Base-by-base conservation (phyloP, 1,140 invertebrate genomes). In the Magallana ariakensis region DNA sequence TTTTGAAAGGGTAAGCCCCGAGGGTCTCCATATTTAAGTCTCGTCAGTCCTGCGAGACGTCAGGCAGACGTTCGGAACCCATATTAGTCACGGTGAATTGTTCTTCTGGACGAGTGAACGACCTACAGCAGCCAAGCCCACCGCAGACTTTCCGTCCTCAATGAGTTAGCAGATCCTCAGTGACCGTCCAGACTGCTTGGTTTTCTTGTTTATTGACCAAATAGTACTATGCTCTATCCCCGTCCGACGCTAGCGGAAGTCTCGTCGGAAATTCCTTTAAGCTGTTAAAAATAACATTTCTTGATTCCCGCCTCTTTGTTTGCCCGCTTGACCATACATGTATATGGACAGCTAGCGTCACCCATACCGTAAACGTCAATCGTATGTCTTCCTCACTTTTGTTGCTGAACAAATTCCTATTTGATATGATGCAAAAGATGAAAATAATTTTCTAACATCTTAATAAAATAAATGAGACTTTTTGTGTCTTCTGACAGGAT, bases 11-110 rank as follows among this genome's bases (percentile, higher is more conserved):
- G 19, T 62, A n/a, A 46, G 22, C 66, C 66, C 26, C 66, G 66
- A 75, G 66, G 66, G 13, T 26, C 22, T 75, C 66, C 66, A 19
- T 26, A 75, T 22, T 26, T 26, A 33, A 75, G 66, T 75, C 66
- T 75, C 66, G 66, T 75, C 22, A 75, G 66, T 75, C 66, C 66
- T 26, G 66, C 66, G 66, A 75, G 66, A 75, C 66, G 66, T 75
- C 66, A 75, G 66, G 13, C 66, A 75, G 66, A 26, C 66, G 7
- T 75, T 75, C 66, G 66, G 66, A 75, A 75, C 11, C 22, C 19
- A 75, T 13, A 26, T 33, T 75, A 75, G 66, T 75, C 66, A 75
- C 66, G 66, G 66, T 75, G 66, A 33, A 19, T 75, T 75, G 66
- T 26, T 75, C 22, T 75, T 75, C 66, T 75, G 66, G 66, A 33